These are phyloP conservation scores for Alviniconcha marisindica DNA, from an alignment of 1,140 invertebrate genomes.

Conservation along the genomic window DNA sequence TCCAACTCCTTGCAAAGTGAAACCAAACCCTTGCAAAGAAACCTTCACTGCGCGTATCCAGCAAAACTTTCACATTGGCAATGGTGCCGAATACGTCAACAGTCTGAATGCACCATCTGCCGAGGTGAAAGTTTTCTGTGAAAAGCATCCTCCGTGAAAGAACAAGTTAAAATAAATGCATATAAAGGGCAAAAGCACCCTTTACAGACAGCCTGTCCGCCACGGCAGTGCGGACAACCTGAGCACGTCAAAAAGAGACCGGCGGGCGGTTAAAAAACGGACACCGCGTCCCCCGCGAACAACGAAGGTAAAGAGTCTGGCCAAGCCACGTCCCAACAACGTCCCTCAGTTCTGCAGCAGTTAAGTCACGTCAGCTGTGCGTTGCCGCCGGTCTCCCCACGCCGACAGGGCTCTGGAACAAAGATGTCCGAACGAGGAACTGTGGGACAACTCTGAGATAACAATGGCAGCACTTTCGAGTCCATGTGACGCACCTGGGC, in stretches of 20 bases:
- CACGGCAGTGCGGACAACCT: slow-evolving; percentile 44
- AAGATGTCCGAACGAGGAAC: neutral
- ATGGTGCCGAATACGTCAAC: neutral
- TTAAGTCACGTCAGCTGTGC: slow-evolving; percentile 14
- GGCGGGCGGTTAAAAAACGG: slow-evolving; percentile 10
- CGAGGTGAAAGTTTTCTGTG: neutral
- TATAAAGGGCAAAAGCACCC: slow-evolving; percentile 46
- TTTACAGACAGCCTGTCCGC: slow-evolving; percentile 42
- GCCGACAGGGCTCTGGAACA: neutral
- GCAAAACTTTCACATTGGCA: neutral
- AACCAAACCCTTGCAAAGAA: neutral
- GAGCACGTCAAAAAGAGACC: slow-evolving; percentile 37
- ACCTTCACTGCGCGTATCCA: neutral
- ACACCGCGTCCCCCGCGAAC: slow-evolving; percentile 13
- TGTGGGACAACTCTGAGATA: neutral
- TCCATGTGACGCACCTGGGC: no score
- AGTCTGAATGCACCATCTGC: neutral
- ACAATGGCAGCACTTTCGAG: slow-evolving; percentile 20
- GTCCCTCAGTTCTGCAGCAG: slow-evolving; percentile 23
- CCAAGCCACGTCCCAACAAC: slow-evolving; percentile 20
- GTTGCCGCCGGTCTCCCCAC: slow-evolving; percentile 3
- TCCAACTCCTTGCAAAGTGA: neutral
- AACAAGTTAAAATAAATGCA: slow-evolving; percentile 46
- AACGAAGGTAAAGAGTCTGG: slow-evolving; percentile 28
- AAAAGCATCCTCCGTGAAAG: neutral